Evolutionary conservation across 1,140 invertebrate species (phyloP).

Genomic region (Drosophila azteca): DNA sequence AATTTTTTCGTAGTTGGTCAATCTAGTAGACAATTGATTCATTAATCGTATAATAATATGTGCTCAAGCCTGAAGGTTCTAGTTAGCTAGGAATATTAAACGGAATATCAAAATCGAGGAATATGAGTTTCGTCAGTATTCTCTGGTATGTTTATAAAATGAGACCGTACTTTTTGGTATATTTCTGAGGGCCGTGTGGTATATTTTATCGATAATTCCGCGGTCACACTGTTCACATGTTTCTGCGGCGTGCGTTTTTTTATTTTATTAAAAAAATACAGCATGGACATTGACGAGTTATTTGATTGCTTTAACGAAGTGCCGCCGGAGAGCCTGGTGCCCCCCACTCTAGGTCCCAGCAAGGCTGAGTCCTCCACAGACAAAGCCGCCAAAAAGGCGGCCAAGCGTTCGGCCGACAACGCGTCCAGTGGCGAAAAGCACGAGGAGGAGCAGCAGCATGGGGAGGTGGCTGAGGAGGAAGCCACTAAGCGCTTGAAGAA

Average conservation of each 20-base stretch:
- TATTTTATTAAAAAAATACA: background rate
- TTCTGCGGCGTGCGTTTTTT: too few relatives aligned
- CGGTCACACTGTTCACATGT: background rate
- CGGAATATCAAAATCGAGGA: too few relatives aligned
- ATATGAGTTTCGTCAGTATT: too few relatives aligned
- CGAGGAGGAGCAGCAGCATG: background rate
- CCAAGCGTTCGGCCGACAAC: conserved; percentile 39
- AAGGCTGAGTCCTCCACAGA: conserved; percentile 1
- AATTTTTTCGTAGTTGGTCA: too few relatives aligned
- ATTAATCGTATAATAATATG: too few relatives aligned
- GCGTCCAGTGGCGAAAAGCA: conserved; percentile 1
- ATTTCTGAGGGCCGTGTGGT: too few relatives aligned
- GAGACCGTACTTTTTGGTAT: too few relatives aligned
- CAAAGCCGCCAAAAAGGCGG: conserved; percentile 14
- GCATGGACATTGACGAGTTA: conserved; percentile 80
- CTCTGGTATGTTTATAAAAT: too few relatives aligned
- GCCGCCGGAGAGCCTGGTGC: conserved; percentile 30
- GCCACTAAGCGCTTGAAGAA: conserved; percentile 35
- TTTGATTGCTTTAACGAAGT: conserved; percentile 75
- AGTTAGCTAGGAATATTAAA: too few relatives aligned
- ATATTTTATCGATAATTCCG: too few relatives aligned
- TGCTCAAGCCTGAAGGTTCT: too few relatives aligned
- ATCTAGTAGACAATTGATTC: too few relatives aligned
- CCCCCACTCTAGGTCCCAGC: conserved; percentile 2
- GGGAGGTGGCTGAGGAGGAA: background rate